Evolutionary conservation across 2,888 invertebrate genomes (phyloP).

Genomic region (Carcina quercana): DNA sequence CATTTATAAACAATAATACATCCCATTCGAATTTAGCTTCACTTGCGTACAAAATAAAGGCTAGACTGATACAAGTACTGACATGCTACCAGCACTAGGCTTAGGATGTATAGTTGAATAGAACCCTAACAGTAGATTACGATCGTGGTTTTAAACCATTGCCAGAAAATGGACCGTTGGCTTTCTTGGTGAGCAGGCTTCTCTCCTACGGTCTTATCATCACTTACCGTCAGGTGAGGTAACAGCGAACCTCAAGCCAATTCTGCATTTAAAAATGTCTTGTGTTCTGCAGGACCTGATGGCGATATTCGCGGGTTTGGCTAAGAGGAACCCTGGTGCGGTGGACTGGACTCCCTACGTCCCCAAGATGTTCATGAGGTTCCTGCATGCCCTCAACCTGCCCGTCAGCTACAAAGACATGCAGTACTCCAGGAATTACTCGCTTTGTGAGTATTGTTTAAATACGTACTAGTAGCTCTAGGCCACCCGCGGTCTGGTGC

Average conservation of each 20-base stretch:
- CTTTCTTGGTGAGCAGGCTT: too few relatives aligned
- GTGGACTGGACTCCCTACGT: conserved; percentile 92
- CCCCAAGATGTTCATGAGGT: conserved; percentile 83
- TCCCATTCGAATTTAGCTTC: too few relatives aligned
- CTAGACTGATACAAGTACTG: too few relatives aligned
- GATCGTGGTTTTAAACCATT: too few relatives aligned
- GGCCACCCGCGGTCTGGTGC: too few relatives aligned
- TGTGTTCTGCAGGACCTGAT: conserved; percentile 76
- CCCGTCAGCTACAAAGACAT: conserved; percentile 85
- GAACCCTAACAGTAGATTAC: too few relatives aligned
- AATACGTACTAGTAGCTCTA: too few relatives aligned
- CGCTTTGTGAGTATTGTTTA: conserved; percentile 45
- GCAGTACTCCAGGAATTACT: conserved; percentile 70
- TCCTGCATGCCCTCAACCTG: conserved; percentile 82
- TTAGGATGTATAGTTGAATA: too few relatives aligned
- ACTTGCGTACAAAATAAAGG: too few relatives aligned
- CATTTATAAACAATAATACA: too few relatives aligned
- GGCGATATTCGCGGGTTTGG: conserved; percentile 82
- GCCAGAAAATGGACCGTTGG: too few relatives aligned
- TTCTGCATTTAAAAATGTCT: neutral
- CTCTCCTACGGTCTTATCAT: neutral
- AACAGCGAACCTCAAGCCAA: neutral
- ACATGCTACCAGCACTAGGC: too few relatives aligned
- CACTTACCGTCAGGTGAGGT: neutral
- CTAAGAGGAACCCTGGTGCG: conserved; percentile 84